These are phyloP conservation scores for Muscicapa comitata DNA, from an alignment of 2,797 vertebrate genomes.

Conservation along the genomic window DNA sequence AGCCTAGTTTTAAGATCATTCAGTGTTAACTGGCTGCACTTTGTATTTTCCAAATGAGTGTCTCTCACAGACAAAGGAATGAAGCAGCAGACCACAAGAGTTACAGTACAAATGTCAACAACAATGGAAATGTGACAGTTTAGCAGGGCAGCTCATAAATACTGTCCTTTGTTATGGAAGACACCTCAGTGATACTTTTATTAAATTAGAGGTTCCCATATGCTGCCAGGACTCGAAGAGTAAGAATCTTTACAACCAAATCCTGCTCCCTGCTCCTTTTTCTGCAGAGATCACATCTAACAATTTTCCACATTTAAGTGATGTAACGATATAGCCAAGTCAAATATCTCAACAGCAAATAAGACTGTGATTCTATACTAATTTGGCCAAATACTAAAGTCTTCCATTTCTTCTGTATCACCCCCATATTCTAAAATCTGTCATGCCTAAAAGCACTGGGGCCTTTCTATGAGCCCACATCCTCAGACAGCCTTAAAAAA, in stretches of 20 bases:
- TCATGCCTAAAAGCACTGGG: not conserved
- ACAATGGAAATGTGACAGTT: conserved; percentile 14
- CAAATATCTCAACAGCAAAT: not conserved
- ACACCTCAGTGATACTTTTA: not conserved
- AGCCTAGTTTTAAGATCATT: conserved; percentile 53
- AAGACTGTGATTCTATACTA: not conserved
- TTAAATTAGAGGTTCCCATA: not conserved
- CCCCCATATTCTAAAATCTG: not conserved
- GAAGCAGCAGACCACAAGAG: not conserved
- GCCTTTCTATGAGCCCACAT: not conserved
- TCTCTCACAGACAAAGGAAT: conserved; percentile 30
- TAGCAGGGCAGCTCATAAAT: conserved; percentile 1
- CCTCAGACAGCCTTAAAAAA: not conserved
- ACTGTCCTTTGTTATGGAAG: not conserved
- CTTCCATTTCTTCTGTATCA: not conserved
- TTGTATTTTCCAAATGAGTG: conserved; percentile 39
- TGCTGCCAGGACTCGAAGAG: not conserved
- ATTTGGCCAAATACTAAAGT: not conserved
- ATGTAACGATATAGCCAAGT: not conserved
- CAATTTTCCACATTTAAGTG: not conserved
- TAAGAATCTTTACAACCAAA: not conserved
- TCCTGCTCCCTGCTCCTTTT: not conserved
- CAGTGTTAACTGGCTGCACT: conserved; percentile 41
- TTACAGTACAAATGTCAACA: not conserved
- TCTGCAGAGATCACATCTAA: not conserved